These are phyloP conservation scores for Pterobdella sp. DNA, from an alignment of 2,888 invertebrate genomes.

Conservation along the genomic window DNA sequence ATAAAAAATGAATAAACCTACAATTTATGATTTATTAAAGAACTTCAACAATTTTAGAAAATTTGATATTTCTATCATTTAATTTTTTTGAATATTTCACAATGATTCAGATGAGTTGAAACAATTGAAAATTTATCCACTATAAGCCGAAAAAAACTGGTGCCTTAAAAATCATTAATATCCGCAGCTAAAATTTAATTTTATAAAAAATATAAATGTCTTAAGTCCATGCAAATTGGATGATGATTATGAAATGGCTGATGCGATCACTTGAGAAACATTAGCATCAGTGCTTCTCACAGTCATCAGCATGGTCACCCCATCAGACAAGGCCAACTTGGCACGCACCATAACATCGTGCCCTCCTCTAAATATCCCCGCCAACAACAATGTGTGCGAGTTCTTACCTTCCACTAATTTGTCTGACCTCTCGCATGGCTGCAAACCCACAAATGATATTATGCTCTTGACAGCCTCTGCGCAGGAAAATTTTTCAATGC, in stretches of 20 bases:
- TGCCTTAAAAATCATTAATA: too few species aligned
- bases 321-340: conserved; percentile 56
- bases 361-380: conserved; percentile 83
- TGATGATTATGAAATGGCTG: conserved; percentile 47
- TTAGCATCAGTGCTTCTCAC: conserved; percentile 76
- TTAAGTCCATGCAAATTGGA: neutral
- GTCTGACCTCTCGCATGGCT: conserved; percentile 75
- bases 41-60: too few species aligned
- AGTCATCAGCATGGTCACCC: conserved; percentile 83
- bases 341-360: conserved; percentile 78
- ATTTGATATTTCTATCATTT: too few species aligned
- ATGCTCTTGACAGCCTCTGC: conserved; percentile 72
- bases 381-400: conserved; percentile 69
- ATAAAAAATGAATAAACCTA: too few species aligned
- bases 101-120: too few species aligned
- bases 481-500: neutral
- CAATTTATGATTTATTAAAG: too few species aligned
- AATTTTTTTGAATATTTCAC: too few species aligned
- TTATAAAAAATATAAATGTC: neutral
- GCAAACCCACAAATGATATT: conserved; percentile 71
- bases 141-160: too few species aligned
- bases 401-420: conserved; percentile 71
- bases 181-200: too few species aligned
- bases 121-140: too few species aligned
- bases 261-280: conserved; percentile 72